Conservation (phyloP, 2,888 invertebrate genomes). For the Pachymerium ferrugineum region DNA sequence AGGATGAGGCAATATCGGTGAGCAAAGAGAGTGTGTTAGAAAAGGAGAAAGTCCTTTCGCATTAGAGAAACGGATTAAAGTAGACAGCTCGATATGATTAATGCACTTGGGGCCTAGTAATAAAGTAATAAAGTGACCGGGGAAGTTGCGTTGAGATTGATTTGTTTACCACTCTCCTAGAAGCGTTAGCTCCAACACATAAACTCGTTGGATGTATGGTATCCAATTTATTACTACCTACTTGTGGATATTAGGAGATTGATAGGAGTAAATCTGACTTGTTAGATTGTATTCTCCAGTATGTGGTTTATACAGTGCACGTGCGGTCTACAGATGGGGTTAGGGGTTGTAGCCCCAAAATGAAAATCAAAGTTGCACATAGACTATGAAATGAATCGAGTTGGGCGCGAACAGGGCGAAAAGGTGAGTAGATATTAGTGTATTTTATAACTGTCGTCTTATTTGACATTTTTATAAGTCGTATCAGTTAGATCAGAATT, state of each 20-base stretch:
- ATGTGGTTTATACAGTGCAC: too few relatives aligned
- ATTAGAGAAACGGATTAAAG: neutral
- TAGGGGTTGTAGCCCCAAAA: too few relatives aligned
- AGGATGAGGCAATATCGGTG: neutral
- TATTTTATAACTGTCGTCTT: neutral
- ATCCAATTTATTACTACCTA: neutral
- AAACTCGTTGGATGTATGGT: too few relatives aligned
- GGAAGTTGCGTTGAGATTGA: neutral
- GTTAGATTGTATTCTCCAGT: too few relatives aligned
- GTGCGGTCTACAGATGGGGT: too few relatives aligned
- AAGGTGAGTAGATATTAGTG: neutral
- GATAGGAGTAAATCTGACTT: too few relatives aligned
- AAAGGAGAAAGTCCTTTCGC: conserved; percentile 11
- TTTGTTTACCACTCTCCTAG: neutral
- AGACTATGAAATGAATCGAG: neutral
- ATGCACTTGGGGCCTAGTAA: conserved; percentile 4
- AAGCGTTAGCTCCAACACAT: neutral
- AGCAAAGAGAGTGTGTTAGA: neutral
- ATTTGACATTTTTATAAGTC: conserved; percentile 3
- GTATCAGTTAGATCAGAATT: neutral
- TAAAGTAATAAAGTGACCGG: conserved; percentile 4
- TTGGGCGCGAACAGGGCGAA: neutral
- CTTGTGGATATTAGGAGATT: neutral
- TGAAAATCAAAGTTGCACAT: too few relatives aligned
- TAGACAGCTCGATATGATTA: conserved; percentile 2